phyloP scores from a whole-genome alignment of 2,113 vertebrate genomes.

The Salvator merianae region DNA sequence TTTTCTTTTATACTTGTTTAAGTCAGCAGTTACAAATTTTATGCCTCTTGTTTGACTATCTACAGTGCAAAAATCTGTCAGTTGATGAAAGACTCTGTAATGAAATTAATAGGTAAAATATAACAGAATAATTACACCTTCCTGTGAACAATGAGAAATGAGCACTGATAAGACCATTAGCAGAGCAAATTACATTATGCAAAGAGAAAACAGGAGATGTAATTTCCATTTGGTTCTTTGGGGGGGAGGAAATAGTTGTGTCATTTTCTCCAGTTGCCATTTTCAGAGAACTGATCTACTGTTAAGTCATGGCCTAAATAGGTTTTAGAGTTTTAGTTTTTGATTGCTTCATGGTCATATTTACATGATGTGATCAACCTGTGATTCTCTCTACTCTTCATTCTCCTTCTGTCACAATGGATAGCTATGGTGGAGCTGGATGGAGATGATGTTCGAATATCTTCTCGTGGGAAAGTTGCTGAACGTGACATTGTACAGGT shows the following conservation, averaged over 20 bases:
- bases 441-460: conserved; percentile 90
- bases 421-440: conserved; percentile 95
- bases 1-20: not conserved
- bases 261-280: not conserved
- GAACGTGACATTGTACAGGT: conserved; percentile 97
- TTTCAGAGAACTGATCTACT: not conserved
- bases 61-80: not conserved
- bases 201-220: not conserved
- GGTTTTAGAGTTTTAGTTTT: not conserved
- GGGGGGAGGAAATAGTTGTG: not conserved
- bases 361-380: not conserved
- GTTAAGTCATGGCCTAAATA: not conserved
- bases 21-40: not conserved
- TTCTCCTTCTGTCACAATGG: not conserved
- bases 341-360: not conserved
- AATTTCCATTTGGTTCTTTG: not conserved
- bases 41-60: not conserved
- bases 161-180: not conserved
- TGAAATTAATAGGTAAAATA: not conserved
- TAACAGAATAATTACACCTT: conserved; percentile 1
- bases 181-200: conserved; percentile 1
- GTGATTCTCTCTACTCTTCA: no score
- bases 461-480: conserved; percentile 89
- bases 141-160: not conserved
- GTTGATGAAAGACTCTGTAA: not conserved